phyloP scores from a whole-genome alignment of 2,888 invertebrate species.

The Lucinisca nassula region DNA sequence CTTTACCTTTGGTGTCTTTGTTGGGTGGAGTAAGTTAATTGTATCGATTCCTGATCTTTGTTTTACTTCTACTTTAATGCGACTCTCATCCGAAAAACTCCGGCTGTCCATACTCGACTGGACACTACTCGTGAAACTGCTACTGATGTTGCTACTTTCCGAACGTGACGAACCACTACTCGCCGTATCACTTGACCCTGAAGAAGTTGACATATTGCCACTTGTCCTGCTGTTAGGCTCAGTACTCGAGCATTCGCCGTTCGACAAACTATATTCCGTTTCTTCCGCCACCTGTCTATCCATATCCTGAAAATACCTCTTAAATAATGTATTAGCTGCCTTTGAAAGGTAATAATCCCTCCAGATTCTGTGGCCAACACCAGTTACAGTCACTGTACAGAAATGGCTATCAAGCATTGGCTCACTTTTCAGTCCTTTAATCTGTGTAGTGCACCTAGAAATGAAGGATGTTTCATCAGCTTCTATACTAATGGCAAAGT shows the following conservation, averaged over 20 bases:
- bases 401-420: not conserved
- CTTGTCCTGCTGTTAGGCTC: not conserved
- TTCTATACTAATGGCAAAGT: not conserved
- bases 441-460: not conserved
- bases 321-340: not conserved
- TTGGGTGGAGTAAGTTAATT: too few relatives aligned
- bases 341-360: not conserved
- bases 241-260: not conserved
- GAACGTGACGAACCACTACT: not conserved
- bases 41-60: too few relatives aligned
- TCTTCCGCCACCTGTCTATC: not conserved
- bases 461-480: not conserved
- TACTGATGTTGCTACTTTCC: not conserved
- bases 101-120: too few relatives aligned
- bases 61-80: too few relatives aligned
- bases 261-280: not conserved
- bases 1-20: too few relatives aligned
- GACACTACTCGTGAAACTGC: too few relatives aligned
- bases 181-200: not conserved
- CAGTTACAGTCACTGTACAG: not conserved
- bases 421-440: not conserved
- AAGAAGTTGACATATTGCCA: not conserved
- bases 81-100: too few relatives aligned
- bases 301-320: not conserved
- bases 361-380: not conserved